phyloP scores from a whole-genome alignment of 2,797 vertebrate species.

The Tarsius wallacei region DNA sequence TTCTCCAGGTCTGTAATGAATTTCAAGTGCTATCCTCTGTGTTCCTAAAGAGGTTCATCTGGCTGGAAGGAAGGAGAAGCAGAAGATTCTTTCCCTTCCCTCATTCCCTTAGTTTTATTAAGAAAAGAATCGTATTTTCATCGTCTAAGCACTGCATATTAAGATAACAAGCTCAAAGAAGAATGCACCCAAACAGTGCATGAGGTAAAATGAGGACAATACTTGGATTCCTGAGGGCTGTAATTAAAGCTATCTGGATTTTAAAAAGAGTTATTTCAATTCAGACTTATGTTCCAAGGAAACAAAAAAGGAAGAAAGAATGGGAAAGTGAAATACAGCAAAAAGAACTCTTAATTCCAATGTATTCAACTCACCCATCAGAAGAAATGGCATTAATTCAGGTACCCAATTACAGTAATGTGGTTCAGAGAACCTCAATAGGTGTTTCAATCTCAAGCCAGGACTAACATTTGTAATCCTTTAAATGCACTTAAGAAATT shows the following conservation, averaged over 20 bases:
- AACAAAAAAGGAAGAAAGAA: background rate
- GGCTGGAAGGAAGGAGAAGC: conserved; percentile 47
- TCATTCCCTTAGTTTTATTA: conserved; percentile 26
- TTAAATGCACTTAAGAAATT: conserved; percentile 99
- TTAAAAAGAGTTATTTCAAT: conserved; percentile 83
- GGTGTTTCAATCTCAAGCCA: conserved; percentile 94
- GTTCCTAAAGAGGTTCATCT: conserved; percentile 81
- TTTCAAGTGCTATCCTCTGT: conserved; percentile 76
- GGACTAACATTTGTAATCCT: conserved; percentile 98
- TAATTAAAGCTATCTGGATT: conserved; percentile 89
- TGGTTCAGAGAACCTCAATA: conserved; percentile 93
- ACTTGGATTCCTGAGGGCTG: conserved; percentile 80
- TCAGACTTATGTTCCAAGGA: conserved; percentile 85
- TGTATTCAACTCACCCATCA: conserved; percentile 89
- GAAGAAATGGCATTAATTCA: conserved; percentile 92
- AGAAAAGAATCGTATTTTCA: conserved; percentile 59
- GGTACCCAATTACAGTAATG: conserved; percentile 96
- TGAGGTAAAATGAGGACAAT: conserved; percentile 86
- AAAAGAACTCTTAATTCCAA: conserved; percentile 88
- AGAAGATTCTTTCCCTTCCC: background rate
- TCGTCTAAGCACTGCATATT: conserved; percentile 46
- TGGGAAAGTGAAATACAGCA: conserved; percentile 84
- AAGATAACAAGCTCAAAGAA: conserved; percentile 78
- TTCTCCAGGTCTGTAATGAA: conserved; percentile 77
- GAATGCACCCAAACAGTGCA: conserved; percentile 83